Conservation (phyloP, 2,888 invertebrate species). For the Molanna angustata region DNA sequence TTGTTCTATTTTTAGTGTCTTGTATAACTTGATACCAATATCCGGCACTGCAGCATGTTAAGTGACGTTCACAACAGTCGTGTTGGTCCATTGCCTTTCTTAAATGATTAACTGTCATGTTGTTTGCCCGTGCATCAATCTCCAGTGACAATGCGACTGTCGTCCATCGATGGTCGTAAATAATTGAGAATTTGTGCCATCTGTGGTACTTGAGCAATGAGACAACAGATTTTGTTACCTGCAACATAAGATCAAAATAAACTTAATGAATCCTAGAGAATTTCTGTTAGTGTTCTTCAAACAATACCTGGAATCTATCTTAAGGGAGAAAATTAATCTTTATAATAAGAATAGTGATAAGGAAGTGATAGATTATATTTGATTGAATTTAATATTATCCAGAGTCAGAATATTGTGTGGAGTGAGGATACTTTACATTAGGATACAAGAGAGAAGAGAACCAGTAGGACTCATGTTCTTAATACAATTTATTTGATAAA, state of each 20-base stretch:
- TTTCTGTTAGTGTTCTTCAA: no score
- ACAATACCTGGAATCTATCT: no score
- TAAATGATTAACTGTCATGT: conserved; percentile 82
- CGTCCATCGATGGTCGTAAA: conserved; percentile 78
- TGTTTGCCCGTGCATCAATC: conserved; percentile 69
- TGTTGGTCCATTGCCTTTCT: conserved; percentile 67
- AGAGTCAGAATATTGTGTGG: no score
- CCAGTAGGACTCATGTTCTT: no score
- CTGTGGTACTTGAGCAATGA: conserved; percentile 86
- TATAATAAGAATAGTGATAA: no score
- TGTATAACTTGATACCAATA: conserved; percentile 84
- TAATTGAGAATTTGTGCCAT: conserved; percentile 91
- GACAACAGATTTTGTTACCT: conserved; percentile 94
- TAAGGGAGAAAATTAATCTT: no score
- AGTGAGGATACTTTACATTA: no score
- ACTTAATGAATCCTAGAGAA: no score
- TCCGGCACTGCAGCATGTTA: conserved; percentile 72
- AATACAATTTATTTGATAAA: no score
- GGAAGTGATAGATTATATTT: no score
- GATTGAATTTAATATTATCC: no score
- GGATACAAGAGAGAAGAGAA: no score
- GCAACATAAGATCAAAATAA: conserved; percentile 31
- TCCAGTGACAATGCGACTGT: conserved; percentile 80
- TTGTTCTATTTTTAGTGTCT: conserved; percentile 80
- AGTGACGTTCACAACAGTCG: conserved; percentile 73